Evolutionary conservation across 2,888 invertebrate genomes (phyloP).

Genomic region (Cataglyphis albicans): DNA sequence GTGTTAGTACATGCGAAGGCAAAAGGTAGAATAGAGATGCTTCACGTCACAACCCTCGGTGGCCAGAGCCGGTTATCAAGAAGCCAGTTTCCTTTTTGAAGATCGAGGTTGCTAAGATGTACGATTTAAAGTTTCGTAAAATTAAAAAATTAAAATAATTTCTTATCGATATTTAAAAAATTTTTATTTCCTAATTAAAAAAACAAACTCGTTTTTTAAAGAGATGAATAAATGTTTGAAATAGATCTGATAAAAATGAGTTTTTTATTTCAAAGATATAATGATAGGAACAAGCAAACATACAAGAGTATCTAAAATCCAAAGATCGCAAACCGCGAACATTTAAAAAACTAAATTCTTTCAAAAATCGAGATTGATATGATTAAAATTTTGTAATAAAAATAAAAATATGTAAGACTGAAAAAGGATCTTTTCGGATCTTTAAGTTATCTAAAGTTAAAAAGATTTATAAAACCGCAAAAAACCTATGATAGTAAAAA

Average conservation of each 20-base stretch:
- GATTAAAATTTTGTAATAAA: neutral
- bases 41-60: slow-evolving; percentile 42
- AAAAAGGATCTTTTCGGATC: neutral
- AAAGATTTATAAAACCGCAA: neutral
- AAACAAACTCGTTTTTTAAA: neutral
- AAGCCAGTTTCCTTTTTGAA: neutral
- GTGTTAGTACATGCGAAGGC: slow-evolving; percentile 59
- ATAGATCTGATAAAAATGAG: neutral
- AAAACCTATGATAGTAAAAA: neutral
- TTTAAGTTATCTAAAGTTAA: neutral
- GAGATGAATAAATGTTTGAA: neutral
- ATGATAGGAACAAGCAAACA: neutral
- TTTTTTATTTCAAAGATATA: neutral
- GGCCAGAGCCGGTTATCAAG: neutral
- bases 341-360: neutral
- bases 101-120: neutral
- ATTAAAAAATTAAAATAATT: neutral
- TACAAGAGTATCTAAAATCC: neutral
- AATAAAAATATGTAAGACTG: neutral
- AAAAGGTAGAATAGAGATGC: slow-evolving; percentile 36
- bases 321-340: neutral
- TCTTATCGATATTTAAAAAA: neutral
- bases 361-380: neutral
- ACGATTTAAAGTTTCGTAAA: neutral
- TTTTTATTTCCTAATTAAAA: neutral